phyloP scores from a whole-genome alignment of 2,888 invertebrate species.

The Eupeodes latifasciatus region DNA sequence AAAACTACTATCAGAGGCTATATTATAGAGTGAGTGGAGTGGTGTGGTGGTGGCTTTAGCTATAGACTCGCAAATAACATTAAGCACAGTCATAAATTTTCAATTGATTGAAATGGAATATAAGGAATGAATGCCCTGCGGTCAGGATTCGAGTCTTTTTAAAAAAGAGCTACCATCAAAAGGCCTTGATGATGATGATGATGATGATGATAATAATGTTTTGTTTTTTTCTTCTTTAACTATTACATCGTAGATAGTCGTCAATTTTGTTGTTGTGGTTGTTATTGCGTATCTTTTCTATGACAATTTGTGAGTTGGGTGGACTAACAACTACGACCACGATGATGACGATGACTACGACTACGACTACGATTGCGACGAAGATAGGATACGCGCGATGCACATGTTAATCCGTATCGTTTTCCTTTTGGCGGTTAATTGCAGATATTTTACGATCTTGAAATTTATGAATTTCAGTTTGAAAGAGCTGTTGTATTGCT shows the following conservation, averaged over 20 bases:
- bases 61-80: conserved; percentile 57
- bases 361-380: conserved; percentile 1
- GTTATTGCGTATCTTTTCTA: conserved; percentile 58
- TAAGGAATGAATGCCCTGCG: conserved; percentile 57
- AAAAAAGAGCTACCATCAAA: conserved; percentile 33
- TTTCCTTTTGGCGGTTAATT: conserved; percentile 74
- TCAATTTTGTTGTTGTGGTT: conserved; percentile 4
- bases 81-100: conserved; percentile 67
- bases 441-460: conserved; percentile 71
- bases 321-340: neutral
- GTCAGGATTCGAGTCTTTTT: conserved; percentile 40
- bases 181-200: conserved; percentile 54
- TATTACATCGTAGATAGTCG: neutral
- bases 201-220: conserved; percentile 34
- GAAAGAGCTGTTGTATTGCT: neutral
- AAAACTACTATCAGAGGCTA: conserved; percentile 46
- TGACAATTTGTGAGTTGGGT: conserved; percentile 55
- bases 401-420: conserved; percentile 73
- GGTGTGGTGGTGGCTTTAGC: neutral
- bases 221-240: neutral
- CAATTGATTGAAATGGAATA: conserved; percentile 72
- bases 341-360: neutral
- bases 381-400: conserved; percentile 21
- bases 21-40: neutral
- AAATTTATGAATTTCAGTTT: conserved; percentile 65